Conservation (phyloP, 2,888 invertebrate species). For the Hypselothyrea guttata region DNA sequence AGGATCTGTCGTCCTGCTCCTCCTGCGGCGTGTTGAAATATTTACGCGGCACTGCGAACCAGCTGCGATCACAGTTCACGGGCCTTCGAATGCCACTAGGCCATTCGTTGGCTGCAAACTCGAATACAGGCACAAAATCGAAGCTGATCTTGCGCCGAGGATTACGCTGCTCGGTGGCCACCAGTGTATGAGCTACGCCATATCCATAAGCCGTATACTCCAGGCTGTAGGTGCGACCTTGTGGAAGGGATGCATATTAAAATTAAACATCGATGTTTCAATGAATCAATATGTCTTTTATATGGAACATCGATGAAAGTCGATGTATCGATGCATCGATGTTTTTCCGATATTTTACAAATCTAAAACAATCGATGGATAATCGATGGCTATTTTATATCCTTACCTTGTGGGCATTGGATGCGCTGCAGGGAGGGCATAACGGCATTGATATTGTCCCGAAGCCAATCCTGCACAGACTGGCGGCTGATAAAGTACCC, state of each 20-base stretch:
- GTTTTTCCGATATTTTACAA: too few species aligned
- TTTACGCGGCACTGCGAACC: constrained; percentile 68
- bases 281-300: too few species aligned
- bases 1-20: constrained; percentile 31
- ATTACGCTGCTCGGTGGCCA: constrained; percentile 33
- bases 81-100: not conserved
- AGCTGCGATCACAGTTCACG: constrained; percentile 13
- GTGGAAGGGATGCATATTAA: too few species aligned
- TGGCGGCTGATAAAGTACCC: constrained; percentile 43
- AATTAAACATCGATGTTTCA: too few species aligned
- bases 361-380: too few species aligned
- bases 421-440: constrained; percentile 34
- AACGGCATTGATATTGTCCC: constrained; percentile 27
- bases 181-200: constrained; percentile 68
- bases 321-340: too few species aligned
- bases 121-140: constrained; percentile 71
- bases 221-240: constrained; percentile 28
- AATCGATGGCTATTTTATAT: too few species aligned
- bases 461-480: constrained; percentile 65
- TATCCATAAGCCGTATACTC: constrained; percentile 36
- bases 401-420: not conserved
- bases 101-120: constrained; percentile 49
- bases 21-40: constrained; percentile 1
- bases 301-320: too few species aligned
- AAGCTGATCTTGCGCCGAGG: constrained; percentile 46